Evolutionary conservation across 2,888 invertebrate genomes (phyloP).

Genomic region (Arrhopalites spinosus): DNA sequence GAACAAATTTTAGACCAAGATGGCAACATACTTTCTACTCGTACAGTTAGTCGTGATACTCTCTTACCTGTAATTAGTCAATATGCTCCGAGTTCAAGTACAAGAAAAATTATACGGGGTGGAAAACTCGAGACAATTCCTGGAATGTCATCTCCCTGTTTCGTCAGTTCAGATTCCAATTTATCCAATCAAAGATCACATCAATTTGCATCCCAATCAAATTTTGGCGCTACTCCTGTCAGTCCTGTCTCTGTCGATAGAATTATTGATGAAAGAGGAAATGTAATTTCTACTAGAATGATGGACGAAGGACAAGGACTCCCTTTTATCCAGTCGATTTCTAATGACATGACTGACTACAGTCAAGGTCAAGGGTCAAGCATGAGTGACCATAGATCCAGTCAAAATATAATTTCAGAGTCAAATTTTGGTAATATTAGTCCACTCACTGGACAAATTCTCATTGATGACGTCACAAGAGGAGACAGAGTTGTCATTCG

Average conservation of each 20-base stretch:
- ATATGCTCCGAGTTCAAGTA: background rate
- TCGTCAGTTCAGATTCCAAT: conserved; percentile 3
- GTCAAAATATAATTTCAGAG: too few relatives aligned
- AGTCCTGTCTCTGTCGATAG: conserved; percentile 1
- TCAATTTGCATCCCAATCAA: background rate
- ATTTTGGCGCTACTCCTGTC: background rate
- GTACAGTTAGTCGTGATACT: conserved; percentile 13
- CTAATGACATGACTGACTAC: too few relatives aligned
- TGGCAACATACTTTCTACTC: conserved; percentile 28
- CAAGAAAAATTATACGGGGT: conserved; percentile 45
- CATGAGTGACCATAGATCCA: too few relatives aligned
- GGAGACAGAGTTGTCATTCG: conserved; percentile 42
- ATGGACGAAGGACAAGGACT: background rate
- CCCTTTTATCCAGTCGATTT: background rate
- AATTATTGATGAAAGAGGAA: conserved; percentile 27
- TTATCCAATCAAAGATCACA: conserved; percentile 31
- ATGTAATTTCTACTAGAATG: conserved; percentile 23
- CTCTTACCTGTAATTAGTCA: conserved; percentile 22
- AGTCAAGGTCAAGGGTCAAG: too few relatives aligned
- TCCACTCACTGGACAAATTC: too few relatives aligned
- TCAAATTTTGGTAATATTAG: too few relatives aligned
- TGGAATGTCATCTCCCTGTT: background rate
- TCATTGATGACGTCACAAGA: conserved; percentile 17
- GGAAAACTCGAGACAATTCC: conserved; percentile 50
- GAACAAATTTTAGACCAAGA: conserved; percentile 35